These are phyloP conservation scores for Scalopus aquaticus DNA, from an alignment of 2,113 vertebrate genomes.

Conservation along the genomic window DNA sequence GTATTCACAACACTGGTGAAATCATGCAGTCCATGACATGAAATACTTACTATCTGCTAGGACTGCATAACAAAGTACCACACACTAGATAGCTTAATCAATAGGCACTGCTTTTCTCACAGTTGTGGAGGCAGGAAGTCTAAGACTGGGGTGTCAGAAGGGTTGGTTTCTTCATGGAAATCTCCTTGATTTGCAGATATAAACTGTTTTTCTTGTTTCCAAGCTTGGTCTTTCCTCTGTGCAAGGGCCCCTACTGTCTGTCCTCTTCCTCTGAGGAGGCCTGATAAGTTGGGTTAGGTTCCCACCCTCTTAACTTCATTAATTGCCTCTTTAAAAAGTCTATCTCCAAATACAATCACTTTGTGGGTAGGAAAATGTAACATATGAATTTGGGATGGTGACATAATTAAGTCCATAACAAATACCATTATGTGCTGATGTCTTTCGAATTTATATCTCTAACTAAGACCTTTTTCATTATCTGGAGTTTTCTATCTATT, in stretches of 20 bases:
- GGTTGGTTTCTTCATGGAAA: not conserved
- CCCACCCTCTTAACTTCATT: not conserved
- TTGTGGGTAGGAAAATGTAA: not conserved
- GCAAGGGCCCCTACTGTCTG: not conserved
- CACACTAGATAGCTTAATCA: not conserved
- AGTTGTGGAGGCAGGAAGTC: too few relatives aligned
- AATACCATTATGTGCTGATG: not conserved
- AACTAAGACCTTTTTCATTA: not conserved
- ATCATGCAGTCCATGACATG: not conserved
- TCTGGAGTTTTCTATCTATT: not conserved
- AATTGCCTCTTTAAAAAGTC: not conserved
- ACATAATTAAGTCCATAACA: not conserved
- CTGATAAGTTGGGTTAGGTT: not conserved
- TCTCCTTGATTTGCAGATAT: not conserved
- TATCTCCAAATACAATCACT: not conserved
- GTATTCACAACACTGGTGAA: not conserved
- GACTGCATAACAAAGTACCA: not conserved
- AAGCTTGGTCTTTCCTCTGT: not conserved
- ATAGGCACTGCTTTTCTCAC: not conserved
- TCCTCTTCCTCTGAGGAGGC: not conserved
- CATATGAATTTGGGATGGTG: not conserved
- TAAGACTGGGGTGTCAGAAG: not conserved
- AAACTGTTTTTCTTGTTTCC: too few relatives aligned
- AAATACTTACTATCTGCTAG: not conserved
- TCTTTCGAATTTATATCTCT: not conserved